Evolutionary conservation across 2,888 invertebrate species (phyloP).

Genomic region (Entomobrya proxima): DNA sequence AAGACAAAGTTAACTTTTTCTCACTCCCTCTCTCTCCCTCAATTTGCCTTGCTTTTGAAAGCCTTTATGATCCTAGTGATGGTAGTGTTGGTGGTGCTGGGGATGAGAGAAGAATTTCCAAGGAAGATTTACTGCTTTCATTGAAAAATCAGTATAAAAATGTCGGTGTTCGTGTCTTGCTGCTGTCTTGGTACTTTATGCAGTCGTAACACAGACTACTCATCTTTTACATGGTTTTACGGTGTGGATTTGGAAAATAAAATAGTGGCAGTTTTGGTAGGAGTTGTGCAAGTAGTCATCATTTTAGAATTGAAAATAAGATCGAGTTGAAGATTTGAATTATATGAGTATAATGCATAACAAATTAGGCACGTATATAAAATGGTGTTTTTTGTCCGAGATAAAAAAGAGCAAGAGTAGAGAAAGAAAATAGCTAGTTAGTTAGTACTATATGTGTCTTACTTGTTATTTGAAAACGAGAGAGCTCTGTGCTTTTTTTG

Average conservation of each 20-base stretch:
- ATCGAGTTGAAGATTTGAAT: slow-evolving; percentile 32
- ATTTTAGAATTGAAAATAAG: slow-evolving; percentile 47
- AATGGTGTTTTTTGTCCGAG: slow-evolving; percentile 37
- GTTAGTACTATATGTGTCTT: slow-evolving; percentile 48
- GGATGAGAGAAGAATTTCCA: slow-evolving; percentile 61
- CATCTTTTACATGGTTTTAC: no score
- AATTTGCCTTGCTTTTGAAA: background rate
- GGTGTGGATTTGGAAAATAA: no score
- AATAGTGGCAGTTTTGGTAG: background rate
- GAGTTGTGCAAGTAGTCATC: background rate
- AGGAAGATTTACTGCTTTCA: slow-evolving; percentile 67
- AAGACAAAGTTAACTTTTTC: slow-evolving; percentile 52
- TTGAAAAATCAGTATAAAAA: slow-evolving; percentile 67
- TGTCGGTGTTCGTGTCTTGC: slow-evolving; percentile 62
- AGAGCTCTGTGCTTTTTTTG: slow-evolving; percentile 57
- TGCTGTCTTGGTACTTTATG: slow-evolving; percentile 35
- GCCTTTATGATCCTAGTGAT: background rate
- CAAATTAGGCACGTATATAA: slow-evolving; percentile 60
- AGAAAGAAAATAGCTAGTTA: slow-evolving; percentile 63
- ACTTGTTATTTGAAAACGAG: slow-evolving; percentile 41
- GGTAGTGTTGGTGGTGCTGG: slow-evolving; percentile 11
- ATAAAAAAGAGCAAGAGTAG: background rate
- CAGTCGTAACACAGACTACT: background rate
- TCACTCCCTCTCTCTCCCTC: slow-evolving; percentile 38
- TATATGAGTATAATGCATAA: slow-evolving; percentile 58